Evolutionary conservation across 2,113 vertebrate genomes (phyloP).

Genomic region (Nyctereutes procyonoides): DNA sequence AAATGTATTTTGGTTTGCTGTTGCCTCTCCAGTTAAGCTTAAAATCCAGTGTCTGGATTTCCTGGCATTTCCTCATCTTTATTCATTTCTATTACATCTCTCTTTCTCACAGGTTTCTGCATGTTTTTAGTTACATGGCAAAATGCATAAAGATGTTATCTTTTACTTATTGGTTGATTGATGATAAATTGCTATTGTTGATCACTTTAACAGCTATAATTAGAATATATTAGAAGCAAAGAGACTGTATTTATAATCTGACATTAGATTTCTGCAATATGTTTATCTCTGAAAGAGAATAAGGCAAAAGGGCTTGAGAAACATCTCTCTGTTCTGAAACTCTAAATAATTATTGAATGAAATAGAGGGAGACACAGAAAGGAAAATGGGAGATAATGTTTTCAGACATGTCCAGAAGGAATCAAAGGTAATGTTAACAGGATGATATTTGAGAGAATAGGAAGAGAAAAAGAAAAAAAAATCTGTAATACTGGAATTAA

Average conservation of each 20-base stretch:
- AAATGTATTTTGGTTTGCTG: neutral
- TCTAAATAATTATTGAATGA: neutral
- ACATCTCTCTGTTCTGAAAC: constrained; percentile 26
- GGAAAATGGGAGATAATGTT: neutral
- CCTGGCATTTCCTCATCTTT: neutral
- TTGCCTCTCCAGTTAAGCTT: neutral
- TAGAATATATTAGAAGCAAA: neutral
- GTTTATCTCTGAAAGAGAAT: neutral
- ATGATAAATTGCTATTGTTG: neutral
- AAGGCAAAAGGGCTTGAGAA: neutral
- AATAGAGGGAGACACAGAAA: neutral
- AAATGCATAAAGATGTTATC: neutral
- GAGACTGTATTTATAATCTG: neutral
- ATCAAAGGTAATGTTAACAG: neutral
- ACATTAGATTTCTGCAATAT: neutral
- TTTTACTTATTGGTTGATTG: neutral
- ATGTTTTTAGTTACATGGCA: neutral
- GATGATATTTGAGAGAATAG: neutral
- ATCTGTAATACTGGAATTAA: neutral
- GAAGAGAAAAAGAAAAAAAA: neutral
- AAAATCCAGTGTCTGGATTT: neutral
- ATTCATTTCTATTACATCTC: neutral
- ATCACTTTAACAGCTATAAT: neutral
- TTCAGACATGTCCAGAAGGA: neutral
- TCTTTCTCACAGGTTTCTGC: neutral